Evolutionary conservation across 2,888 invertebrate genomes (phyloP), one percentile per base, ranked within the genome.

Genomic region (Scelioninae gen. 1): DNA sequence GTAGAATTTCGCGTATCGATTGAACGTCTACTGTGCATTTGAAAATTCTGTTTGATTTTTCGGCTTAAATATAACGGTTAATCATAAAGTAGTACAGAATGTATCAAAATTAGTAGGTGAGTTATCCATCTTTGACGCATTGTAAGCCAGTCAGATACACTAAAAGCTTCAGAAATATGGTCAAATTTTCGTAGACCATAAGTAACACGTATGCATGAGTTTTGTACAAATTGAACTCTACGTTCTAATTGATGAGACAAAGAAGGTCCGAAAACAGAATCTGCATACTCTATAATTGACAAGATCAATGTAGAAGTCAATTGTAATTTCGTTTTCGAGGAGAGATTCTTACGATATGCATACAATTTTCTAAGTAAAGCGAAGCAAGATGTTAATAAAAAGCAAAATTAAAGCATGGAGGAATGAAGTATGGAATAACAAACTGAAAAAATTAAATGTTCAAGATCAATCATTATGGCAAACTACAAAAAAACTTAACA

Each of bases 381-480:
- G 6, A 0, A 1, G 1, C 51, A 23, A 53, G 51, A 65, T 0
- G 9, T 4, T 10, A 45, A 15, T 53, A 0, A 68, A 68, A 40
- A 56, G 0, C 23, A 13, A 56, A 45, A 69, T 69, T 9, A 16
- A 13, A 11, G n/a, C 10, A 2, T 69, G 69, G 69, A 16, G 55
- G 32, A 69, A 69, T n/a, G 7, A 11, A 1, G 16, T 10, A 10
- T 69, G 58, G 56, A 58, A 11, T 1, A 5, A 56, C 8, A 69
- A 58, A 69, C 10, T 69, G 0, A 6, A 6, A 13, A 51, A 51
- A 38, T 11, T 51, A 56, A 58, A 45, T n/a, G 15, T 40, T 34
- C 16, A 40, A 34, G 68, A 68, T 23, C 13, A 55, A 11, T 56
- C 68, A 13, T 0, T 47, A 7, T 68, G 15, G 51, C 55, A 32